Conservation (phyloP, 2,797 vertebrate species). For the Rousettus madagascariensis region DNA sequence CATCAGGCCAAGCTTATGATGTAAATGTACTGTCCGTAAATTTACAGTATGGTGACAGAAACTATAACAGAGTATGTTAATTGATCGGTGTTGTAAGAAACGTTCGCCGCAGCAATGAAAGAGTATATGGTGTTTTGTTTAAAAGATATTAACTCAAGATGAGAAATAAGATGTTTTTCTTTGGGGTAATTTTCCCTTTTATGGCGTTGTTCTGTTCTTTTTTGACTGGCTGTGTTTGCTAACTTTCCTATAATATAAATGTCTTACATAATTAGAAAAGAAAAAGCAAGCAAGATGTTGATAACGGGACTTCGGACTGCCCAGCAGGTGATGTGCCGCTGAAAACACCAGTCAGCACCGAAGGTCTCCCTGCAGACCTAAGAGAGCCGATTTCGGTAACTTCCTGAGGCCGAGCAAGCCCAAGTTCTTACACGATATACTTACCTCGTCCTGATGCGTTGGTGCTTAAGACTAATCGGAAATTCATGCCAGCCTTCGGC, state of each 20-base stretch:
- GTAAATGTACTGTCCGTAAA: conserved; percentile 73
- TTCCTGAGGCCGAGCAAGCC: not conserved
- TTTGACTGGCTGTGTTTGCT: conserved; percentile 12
- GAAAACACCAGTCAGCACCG: not conserved
- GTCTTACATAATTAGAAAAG: conserved; percentile 12
- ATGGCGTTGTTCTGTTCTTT: not conserved
- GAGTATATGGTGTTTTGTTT: conserved; percentile 61
- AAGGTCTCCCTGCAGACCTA: not conserved
- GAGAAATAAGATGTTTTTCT: conserved; percentile 63
- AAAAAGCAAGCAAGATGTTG: not conserved
- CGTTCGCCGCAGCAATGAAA: conserved; percentile 46
- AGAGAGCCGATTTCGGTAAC: not conserved
- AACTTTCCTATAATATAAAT: not conserved
- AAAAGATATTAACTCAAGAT: conserved; percentile 62
- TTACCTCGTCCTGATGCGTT: not conserved
- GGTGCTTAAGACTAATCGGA: not conserved
- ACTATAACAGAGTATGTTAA: conserved; percentile 67
- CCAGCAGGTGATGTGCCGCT: not conserved
- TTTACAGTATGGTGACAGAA: conserved; percentile 75
- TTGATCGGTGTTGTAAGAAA: conserved; percentile 64
- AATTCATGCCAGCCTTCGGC: not conserved
- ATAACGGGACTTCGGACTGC: not conserved
- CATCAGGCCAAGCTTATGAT: conserved; percentile 71
- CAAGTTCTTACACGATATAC: not conserved
- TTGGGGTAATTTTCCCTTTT: conserved; percentile 60